Base-by-base conservation (phyloP, 2,888 invertebrate genomes). In the Macropis europaea region DNA sequence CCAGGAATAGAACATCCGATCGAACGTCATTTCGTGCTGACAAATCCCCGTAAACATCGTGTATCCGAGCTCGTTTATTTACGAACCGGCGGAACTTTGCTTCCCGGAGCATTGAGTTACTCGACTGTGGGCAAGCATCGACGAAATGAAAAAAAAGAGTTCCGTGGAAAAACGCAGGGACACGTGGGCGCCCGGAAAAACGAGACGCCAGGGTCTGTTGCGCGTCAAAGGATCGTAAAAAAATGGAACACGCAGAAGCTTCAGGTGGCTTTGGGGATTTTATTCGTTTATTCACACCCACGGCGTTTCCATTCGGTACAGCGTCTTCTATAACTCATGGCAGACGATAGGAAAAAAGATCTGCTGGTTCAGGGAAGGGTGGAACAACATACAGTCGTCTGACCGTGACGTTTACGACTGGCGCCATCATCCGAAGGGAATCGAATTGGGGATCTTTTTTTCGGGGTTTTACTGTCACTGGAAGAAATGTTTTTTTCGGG, bases 1-100 rank as follows among this genome's bases (percentile, higher is more conserved):
- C 40, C 52, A 45, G 42, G 50, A 81, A 81, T 80, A 80, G 62
- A 73, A 30, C 30, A 40, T 34, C 42, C 45, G 57, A 79, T 79
- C 60, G 69, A 77, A 50, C 40, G 47, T 36, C n/a, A 45, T 73
- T 45, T 52, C 56, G 48, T 6, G 17, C 63, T 54, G 66, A 81
- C 61, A 68, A 54, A 52, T 42, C 32, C 48, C n/a, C 48, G 54
- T 60, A 66, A 70, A 60, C 61, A 28, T 17, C n/a, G 19, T 11
- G 13, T 40, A 11, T 11, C 22, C 5, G 43, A n/a, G 17, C 24
- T 30, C 22, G 79, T 67, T 76, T 76, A 71, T 78, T 80, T 76
- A 73, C 19, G 47, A 64, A 67, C 24, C 50, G 38, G 45, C 47
- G 38, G 48, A 26, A 40, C 50, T 24, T 28, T 7, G 9, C 13